Evolutionary conservation across 2,113 vertebrate genomes (phyloP), one percentile per base, ranked within the genome.

Genomic region (Drymodes brunneopygia): DNA sequence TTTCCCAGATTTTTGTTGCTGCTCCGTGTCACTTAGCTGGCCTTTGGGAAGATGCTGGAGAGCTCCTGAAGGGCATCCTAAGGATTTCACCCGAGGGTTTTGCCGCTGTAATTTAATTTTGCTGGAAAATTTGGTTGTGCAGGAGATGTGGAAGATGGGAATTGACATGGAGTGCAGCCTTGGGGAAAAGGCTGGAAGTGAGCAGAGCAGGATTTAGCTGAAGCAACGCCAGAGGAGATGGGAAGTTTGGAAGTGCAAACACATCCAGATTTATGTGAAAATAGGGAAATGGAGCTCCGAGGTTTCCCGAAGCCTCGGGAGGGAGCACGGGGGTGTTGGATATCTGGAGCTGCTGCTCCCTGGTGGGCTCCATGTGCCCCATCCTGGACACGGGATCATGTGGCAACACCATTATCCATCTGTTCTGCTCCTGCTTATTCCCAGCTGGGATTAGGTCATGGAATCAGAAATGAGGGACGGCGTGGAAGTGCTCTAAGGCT

Each of bases 391-490:
- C 23, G 62, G 29, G 25, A 62, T 83, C 35, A 9, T 33, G 48
- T 77, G 71, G 48, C 71, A 83, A 42, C 2, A 2, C 48, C 25
- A 3, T 70, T 83, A 62, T 70, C 88, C 88, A 70, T 90, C 88
- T 90, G 80, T 56, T 83, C 88, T 50, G 56, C 57, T 70, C 27
- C 56, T 70, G 42, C 22, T 62, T 62, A 33, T 83, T 90, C 80
- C 88, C 88, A 77, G 88, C 80, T 70, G 56, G 80, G 42, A 77
- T 90, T 77, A 77, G 88, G 40, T 90, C 64, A 83, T 77, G 71
- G 88, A 83, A 90, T 70, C 88, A 70, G 40, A 24, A 56, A 70
- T 77, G 64, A 77, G 40, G 48, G 70, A 75, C 14, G 40, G 18
- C 1, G 1, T 53, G 79, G 87, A 77, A 90, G 31, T 14, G 71